Evolutionary conservation across 1,140 invertebrate genomes (phyloP), one percentile per base, ranked within the genome.

Genomic region (Venustaconcha ellipsiformis): DNA sequence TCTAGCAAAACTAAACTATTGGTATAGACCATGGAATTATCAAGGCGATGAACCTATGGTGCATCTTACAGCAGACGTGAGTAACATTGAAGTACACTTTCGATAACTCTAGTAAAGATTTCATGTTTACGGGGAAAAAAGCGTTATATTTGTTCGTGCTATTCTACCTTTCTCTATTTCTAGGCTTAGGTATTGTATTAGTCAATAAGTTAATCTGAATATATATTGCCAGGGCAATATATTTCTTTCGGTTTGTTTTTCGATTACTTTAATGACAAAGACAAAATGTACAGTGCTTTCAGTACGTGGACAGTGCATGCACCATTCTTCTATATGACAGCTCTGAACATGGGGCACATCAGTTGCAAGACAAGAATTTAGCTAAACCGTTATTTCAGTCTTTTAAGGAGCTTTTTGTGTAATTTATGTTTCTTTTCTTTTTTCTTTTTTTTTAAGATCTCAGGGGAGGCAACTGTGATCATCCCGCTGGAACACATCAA

Each of bases 401-500:
- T 48, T 48, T 48, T 6, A 48, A 48, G 6, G 37, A 48, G 37
- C 3, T 6, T 8, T 8, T 48, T 11, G 37, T 48, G 37, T 48
- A 48, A 48, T 48, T 48, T 20, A 55, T 48, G 57, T 15, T 57
- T 58, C 1, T 4, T 0, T 1, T 58, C 1, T 4, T 0, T 1
- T 8, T 26, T 30, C 13, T 26, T 65, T 6, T n/a, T 3, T 70
- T 67, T 65, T 15, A 73, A 88, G 87, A 71, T 83, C 18, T 76
- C 86, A 57, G 83, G 84, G 2, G 82, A 85, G 58, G 76, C 82
- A 14, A 79, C 74, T 18, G 81, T 88, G 37, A 79, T 72, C 6
- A 26, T 86, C 13, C 79, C 81, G 13, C 56, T 88, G 26, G 30
- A 74, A 4, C 71, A 74, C 0, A 66, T 87, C 14, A 80, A 73